These are phyloP conservation scores for Sclerurus mexicanus DNA, from an alignment of 2,113 vertebrate species.

Conservation along the genomic window DNA sequence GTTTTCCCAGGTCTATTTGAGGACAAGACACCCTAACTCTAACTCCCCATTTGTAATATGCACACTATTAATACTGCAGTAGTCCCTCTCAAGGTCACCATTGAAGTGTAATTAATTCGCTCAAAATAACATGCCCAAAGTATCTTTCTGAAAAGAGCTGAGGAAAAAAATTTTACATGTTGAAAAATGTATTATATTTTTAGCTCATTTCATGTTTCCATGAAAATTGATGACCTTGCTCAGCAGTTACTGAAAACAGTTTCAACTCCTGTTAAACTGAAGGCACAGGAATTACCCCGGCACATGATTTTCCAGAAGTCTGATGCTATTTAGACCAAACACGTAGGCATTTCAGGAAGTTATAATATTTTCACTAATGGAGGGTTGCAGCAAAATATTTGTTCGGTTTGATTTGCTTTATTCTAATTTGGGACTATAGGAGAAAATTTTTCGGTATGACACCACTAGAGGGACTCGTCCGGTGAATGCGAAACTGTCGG, in stretches of 20 bases:
- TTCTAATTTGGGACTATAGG: neutral
- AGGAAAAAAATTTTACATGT: neutral
- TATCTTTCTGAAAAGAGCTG: neutral
- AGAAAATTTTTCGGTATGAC: neutral
- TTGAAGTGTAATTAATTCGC: neutral
- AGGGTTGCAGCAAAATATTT: neutral
- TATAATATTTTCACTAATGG: neutral
- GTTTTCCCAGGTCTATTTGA: neutral
- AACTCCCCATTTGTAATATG: neutral
- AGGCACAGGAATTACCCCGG: neutral
- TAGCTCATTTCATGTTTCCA: neutral
- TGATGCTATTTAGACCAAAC: neutral
- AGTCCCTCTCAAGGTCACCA: neutral
- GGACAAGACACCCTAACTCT: neutral
- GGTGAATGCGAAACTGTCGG: neutral
- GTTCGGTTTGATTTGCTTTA: neutral
- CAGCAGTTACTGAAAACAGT: neutral
- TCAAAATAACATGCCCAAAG: neutral
- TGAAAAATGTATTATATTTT: neutral
- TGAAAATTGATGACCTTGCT: neutral
- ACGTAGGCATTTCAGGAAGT: neutral
- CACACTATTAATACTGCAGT: neutral
- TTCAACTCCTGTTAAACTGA: neutral
- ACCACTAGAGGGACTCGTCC: neutral
- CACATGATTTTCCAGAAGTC: accelerated